Conservation (phyloP, 2,113 vertebrate genomes). For the Paradoxurus hermaphroditus region DNA sequence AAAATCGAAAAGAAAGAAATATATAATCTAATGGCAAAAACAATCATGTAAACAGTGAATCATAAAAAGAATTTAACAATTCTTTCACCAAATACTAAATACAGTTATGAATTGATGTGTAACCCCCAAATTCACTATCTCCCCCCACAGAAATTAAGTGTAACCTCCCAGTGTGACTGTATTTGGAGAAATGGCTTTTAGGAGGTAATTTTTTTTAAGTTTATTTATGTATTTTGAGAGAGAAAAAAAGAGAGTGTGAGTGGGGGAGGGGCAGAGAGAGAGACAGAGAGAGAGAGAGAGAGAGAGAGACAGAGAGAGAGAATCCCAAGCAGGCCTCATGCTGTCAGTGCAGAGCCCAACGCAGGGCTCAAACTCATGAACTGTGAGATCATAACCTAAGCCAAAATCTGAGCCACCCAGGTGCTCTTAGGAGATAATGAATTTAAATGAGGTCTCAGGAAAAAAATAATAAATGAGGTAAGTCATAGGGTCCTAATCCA, state of each 20-base stretch:
- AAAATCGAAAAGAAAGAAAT: not conserved
- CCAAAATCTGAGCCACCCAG: too few species aligned
- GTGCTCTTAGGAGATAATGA: not conserved
- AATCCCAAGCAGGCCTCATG: too few species aligned
- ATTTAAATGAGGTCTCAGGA: not conserved
- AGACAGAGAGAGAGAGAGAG: too few species aligned
- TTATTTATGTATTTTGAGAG: too few species aligned
- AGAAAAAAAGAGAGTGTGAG: too few species aligned
- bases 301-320: too few species aligned
- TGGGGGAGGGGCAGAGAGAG: too few species aligned
- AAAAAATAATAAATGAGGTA: not conserved
- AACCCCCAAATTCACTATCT: not conserved
- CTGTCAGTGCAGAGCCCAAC: too few species aligned
- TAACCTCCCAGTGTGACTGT: not conserved
- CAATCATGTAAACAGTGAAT: not conserved
- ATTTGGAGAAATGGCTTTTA: not conserved
- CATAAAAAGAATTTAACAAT: conserved; percentile 25
- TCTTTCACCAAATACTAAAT: not conserved
- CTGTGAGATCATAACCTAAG: too few species aligned
- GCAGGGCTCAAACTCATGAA: too few species aligned
- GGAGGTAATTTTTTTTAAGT: too few species aligned
- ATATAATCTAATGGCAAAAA: not conserved
- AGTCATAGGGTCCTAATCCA: not conserved
- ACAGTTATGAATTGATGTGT: not conserved
- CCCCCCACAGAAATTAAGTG: not conserved